phyloP scores from a whole-genome alignment of 2,888 invertebrate genomes.

The Watsonalla cultraria region DNA sequence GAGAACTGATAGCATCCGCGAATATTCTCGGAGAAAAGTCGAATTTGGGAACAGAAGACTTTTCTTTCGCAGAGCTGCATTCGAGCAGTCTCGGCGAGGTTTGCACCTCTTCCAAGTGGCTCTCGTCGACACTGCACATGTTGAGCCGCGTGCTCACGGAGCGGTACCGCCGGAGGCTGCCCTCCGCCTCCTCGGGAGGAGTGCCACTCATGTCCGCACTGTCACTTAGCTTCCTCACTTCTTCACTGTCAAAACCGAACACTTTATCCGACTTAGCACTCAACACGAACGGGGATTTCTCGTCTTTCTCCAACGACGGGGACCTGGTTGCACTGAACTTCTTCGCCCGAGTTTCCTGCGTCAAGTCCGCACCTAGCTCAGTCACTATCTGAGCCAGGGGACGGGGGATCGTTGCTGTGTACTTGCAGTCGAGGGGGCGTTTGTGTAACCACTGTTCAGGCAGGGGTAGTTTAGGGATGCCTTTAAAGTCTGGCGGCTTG shows the following conservation, averaged over 20 bases:
- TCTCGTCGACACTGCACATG: constrained; percentile 60
- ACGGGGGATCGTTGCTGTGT: constrained; percentile 55
- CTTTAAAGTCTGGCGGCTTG: constrained; percentile 30
- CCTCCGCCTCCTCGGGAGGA: constrained; percentile 59
- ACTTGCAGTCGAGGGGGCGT: constrained; percentile 59
- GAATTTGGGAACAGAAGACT: constrained; percentile 58
- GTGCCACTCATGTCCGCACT: constrained; percentile 39
- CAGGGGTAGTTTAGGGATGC: constrained; percentile 56
- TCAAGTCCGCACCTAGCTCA: constrained; percentile 53
- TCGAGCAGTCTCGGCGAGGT: constrained; percentile 63
- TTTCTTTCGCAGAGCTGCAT: constrained; percentile 66
- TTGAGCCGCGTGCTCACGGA: constrained; percentile 67
- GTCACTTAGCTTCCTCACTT: constrained; percentile 43
- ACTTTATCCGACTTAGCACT: constrained; percentile 54
- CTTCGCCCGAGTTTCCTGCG: constrained; percentile 52
- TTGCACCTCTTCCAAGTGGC: constrained; percentile 55
- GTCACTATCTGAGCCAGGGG: constrained; percentile 58
- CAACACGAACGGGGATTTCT: constrained; percentile 61
- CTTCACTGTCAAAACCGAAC: constrained; percentile 60
- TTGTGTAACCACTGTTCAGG: constrained; percentile 72
- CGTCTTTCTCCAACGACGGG: constrained; percentile 74
- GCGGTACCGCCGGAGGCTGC: constrained; percentile 42
- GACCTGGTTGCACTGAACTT: constrained; percentile 70
- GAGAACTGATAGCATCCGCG: constrained; percentile 57
- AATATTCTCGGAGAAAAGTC: constrained; percentile 68